These are phyloP conservation scores for Micropterix aruncella DNA, from an alignment of 2,888 invertebrate genomes.

Conservation along the genomic window DNA sequence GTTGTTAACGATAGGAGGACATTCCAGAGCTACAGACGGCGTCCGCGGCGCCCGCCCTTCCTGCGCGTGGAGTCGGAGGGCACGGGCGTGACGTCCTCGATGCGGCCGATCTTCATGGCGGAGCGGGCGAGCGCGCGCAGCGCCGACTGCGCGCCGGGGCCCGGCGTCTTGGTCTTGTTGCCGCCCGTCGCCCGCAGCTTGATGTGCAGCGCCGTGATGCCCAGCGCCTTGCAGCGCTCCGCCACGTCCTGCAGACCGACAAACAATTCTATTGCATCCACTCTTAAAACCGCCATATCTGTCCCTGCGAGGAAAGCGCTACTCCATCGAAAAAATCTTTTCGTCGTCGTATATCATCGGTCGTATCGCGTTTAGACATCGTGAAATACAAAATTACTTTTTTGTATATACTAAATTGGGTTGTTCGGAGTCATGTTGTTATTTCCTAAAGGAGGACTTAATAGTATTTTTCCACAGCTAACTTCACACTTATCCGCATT, in stretches of 20 bases:
- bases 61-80: slow-evolving; percentile 98
- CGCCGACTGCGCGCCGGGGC: slow-evolving; percentile 97
- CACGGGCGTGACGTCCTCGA: slow-evolving; percentile 99
- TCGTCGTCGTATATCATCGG: too few species aligned
- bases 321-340: too few species aligned
- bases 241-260: slow-evolving; percentile 73
- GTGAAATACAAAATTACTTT: too few species aligned
- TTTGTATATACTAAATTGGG: too few species aligned
- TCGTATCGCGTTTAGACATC: too few species aligned
- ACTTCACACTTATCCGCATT: too few species aligned
- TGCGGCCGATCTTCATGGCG: slow-evolving; percentile 98
- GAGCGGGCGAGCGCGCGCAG: slow-evolving; percentile 95
- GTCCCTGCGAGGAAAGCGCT: too few species aligned
- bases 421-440: too few species aligned
- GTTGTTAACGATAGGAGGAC: too few species aligned
- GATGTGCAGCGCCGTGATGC: slow-evolving; percentile 96
- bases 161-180: slow-evolving; percentile 96
- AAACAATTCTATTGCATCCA: slow-evolving; percentile 4
- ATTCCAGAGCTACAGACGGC: slow-evolving; percentile 94
- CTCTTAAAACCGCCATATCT: too few species aligned
- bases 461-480: too few species aligned
- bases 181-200: slow-evolving; percentile 98
- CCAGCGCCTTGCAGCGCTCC: slow-evolving; percentile 93
- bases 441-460: too few species aligned
- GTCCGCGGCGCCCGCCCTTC: slow-evolving; percentile 99